phyloP scores from a whole-genome alignment of 2,113 vertebrate genomes.

The Genyomyrus donnyi region DNA sequence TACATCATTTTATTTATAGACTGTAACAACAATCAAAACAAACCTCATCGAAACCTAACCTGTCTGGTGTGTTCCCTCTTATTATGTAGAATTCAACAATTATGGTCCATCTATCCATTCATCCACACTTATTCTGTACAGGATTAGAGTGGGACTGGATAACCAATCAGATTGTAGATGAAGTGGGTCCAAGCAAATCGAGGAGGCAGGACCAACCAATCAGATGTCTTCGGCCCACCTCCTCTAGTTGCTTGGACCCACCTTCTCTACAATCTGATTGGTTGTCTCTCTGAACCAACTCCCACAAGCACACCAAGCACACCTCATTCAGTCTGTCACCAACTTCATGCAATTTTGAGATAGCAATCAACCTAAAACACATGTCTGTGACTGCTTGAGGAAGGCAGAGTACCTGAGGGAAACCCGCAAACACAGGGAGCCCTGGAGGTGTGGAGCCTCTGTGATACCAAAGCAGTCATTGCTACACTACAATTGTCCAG shows the following conservation, averaged over 20 bases:
- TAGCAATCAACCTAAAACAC: background rate
- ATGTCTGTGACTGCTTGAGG: background rate
- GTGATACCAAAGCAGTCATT: background rate
- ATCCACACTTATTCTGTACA: background rate
- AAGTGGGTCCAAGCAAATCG: no score
- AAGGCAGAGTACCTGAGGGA: background rate
- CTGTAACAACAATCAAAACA: background rate
- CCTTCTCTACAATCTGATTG: background rate
- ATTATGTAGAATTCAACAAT: background rate
- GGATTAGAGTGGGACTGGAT: background rate
- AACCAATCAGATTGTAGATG: no score
- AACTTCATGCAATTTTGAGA: background rate
- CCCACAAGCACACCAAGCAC: background rate
- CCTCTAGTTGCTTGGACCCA: background rate
- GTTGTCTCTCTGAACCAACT: background rate
- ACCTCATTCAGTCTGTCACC: background rate
- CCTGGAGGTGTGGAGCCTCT: background rate
- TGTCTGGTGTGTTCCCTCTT: background rate
- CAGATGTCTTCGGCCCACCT: no score
- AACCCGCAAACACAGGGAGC: background rate
- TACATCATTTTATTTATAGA: background rate
- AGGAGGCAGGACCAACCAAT: no score
- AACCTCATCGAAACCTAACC: background rate
- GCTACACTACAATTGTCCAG: background rate
- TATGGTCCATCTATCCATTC: background rate